Base-by-base conservation (phyloP, 2,888 invertebrate genomes). In the Lochmaea capreae region DNA sequence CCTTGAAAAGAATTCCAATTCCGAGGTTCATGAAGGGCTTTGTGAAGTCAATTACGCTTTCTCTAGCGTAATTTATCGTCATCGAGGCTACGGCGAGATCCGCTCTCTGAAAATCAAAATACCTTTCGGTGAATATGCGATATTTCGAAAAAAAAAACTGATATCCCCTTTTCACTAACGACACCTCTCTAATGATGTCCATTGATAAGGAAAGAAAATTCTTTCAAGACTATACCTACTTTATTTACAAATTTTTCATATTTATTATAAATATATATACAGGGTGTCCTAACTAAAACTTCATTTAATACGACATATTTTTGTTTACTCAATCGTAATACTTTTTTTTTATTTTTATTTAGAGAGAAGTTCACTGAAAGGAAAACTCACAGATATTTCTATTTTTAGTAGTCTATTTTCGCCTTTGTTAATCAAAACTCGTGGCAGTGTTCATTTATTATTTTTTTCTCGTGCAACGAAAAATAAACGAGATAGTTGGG, bases 21-120 rank as follows among this genome's bases (percentile, higher is more conserved):
- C 98, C 98, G 14, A 98, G 90, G 86, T 98, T 98, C 95, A 99
- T 97, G 88, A 98, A 99, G 0, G 98, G 99, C 84, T 98, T 98
- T 0, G 98, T 98, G 87, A 99, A 99, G 87, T 98, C 98, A 73
- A 99, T 97, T 72, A 97, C 94, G 65, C 95, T 94, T 86, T 98
- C 98, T 18, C 99, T 88, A 0, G 97, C 97, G 87, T 97, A 98
- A 88, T 97, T 98, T 81, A 99, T 99, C 2, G 98, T 99, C 94
- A 99, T 96, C 0, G 98, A 97, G 0, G 97, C 98, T 0, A 98
- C 97, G 0, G 98, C 98, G 79, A 99, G 89, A 86, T 99, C 98
- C 0, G 97, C 98, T 88, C 95, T 93, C 97, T 96, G 89, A 75
- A 82, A 79, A 74, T 74, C 68, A 68, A 62, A 68, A 68, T 68